These are phyloP conservation scores for Microchirus variegatus DNA, from an alignment of 2,797 vertebrate genomes.

Conservation along the genomic window DNA sequence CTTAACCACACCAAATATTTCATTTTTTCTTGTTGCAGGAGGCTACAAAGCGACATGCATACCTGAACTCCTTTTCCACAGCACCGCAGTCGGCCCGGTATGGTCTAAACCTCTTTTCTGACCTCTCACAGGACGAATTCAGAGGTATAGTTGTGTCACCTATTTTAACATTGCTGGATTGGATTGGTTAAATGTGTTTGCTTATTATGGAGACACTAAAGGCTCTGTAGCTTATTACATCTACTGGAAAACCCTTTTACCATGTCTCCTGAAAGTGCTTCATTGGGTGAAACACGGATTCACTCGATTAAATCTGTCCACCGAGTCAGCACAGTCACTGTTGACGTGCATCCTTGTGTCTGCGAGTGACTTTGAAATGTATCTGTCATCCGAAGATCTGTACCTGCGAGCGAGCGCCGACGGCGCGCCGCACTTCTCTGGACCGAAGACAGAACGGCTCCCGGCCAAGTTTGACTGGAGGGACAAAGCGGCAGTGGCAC, in stretches of 20 bases:
- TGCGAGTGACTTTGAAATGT: conserved; percentile 16
- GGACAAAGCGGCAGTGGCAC: conserved; percentile 84
- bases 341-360: conserved; percentile 4
- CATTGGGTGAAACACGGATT: not conserved
- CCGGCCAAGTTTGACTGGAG: conserved; percentile 92
- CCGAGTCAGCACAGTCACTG: conserved; percentile 9
- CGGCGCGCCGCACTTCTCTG: conserved; percentile 71
- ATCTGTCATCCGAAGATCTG: conserved; percentile 74
- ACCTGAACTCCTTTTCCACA: conserved; percentile 80
- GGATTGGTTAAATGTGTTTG: too few relatives aligned
- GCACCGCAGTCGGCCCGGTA: conserved; percentile 79
- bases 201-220: not conserved
- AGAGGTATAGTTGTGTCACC: conserved; percentile 76
- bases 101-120: conserved; percentile 90
- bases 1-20: not conserved
- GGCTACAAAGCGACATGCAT: conserved; percentile 78
- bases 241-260: not conserved
- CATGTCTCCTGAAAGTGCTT: not conserved
- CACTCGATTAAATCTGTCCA: not conserved
- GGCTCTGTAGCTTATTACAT: not conserved
- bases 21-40: conserved; percentile 69
- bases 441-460: conserved; percentile 43
- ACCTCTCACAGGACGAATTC: conserved; percentile 87
- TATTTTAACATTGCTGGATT: not conserved
- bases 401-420: conserved; percentile 82